These are phyloP conservation scores for Corticium candelabrum DNA, from an alignment of 37 sponge, comb jelly and placozoan species.

Conservation along the genomic window DNA sequence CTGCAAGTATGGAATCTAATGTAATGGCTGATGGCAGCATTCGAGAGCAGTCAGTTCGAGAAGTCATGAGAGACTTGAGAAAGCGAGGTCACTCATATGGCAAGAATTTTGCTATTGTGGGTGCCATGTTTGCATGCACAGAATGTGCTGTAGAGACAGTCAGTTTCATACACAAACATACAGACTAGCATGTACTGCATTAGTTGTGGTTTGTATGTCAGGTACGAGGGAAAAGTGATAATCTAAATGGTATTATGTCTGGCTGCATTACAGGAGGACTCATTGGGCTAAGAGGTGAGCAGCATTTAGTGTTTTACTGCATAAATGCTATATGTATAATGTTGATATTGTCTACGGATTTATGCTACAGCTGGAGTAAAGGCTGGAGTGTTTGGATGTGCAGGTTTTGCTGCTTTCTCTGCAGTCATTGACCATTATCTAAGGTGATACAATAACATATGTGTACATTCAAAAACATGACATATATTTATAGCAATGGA, in stretches of 20 bases:
- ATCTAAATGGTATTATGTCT: constrained; percentile 52
- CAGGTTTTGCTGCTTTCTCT: constrained; percentile 96
- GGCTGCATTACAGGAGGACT: constrained; percentile 92
- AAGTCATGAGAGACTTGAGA: constrained; percentile 74
- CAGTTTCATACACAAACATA: not conserved
- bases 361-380: constrained; percentile 73
- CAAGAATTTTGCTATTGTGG: constrained; percentile 88
- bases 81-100: constrained; percentile 74
- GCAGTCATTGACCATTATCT: constrained; percentile 91
- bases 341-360: not conserved
- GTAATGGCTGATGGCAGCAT: constrained; percentile 25
- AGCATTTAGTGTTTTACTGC: not conserved
- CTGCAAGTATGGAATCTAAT: constrained; percentile 84
- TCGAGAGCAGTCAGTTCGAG: constrained; percentile 45
- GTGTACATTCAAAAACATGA: too few relatives aligned
- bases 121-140: constrained; percentile 77
- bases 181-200: not conserved
- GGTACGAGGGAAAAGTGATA: not conserved
- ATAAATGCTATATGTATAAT: not conserved
- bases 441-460: too few relatives aligned
- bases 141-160: constrained; percentile 86
- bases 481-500: too few relatives aligned
- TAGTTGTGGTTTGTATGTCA: not conserved
- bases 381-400: constrained; percentile 80
- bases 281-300: constrained; percentile 85